phyloP scores from a whole-genome alignment of 2,888 invertebrate genomes.

The Dynastes hyllus region DNA sequence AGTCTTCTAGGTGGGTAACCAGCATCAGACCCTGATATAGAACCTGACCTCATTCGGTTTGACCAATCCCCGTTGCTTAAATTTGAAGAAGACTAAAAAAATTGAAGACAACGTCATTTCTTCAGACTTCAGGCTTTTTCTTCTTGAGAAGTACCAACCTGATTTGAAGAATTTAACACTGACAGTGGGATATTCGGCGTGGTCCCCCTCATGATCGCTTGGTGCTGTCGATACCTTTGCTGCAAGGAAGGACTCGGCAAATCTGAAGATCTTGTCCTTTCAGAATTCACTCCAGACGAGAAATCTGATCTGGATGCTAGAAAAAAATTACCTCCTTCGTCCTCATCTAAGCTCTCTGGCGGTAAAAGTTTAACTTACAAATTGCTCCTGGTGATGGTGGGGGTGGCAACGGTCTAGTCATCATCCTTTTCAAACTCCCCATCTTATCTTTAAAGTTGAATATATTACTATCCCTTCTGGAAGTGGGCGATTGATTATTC shows the following conservation, averaged over 20 bases:
- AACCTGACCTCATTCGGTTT: slow-evolving; percentile 63
- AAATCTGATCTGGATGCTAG: slow-evolving; percentile 64
- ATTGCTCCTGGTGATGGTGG: slow-evolving; percentile 67
- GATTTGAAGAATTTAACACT: slow-evolving; percentile 65
- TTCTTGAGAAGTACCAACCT: slow-evolving; percentile 56
- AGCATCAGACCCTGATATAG: slow-evolving; percentile 67
- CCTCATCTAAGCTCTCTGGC: background rate
- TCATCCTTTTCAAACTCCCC: slow-evolving; percentile 71
- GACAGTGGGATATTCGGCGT: slow-evolving; percentile 68
- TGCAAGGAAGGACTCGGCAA: slow-evolving; percentile 71
- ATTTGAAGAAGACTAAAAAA: slow-evolving; percentile 30
- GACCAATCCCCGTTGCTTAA: slow-evolving; percentile 58
- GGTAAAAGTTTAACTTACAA: slow-evolving; percentile 39
- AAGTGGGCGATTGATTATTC: slow-evolving; percentile 57
- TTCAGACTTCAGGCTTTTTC: background rate
- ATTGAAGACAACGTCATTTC: background rate
- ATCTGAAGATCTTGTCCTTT: slow-evolving; percentile 58
- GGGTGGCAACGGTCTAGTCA: slow-evolving; percentile 75
- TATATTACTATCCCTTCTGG: slow-evolving; percentile 63
- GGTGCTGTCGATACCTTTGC: slow-evolving; percentile 76
- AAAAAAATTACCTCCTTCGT: slow-evolving; percentile 32
- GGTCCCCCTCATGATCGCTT: slow-evolving; percentile 72
- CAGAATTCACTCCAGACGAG: slow-evolving; percentile 59
- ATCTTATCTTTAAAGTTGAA: slow-evolving; percentile 71
- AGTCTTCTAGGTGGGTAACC: slow-evolving; percentile 63